phyloP scores from a whole-genome alignment of 64 coral and sea anemone genomes.

The Dendronephthya gigantea region DNA sequence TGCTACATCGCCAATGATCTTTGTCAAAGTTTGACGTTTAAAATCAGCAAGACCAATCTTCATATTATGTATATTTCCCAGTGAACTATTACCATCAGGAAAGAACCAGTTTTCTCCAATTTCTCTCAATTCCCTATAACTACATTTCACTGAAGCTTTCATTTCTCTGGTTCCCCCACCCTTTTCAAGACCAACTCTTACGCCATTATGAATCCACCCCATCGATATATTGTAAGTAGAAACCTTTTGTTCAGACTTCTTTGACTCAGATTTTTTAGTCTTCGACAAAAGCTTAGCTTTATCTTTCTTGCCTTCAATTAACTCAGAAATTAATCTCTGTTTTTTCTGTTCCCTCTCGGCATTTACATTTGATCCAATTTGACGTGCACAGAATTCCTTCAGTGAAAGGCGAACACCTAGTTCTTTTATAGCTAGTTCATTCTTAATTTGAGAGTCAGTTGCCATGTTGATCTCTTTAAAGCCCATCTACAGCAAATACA shows the following conservation, averaged over 20 bases:
- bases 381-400: background rate
- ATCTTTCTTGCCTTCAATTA: background rate
- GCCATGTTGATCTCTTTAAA: background rate
- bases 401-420: background rate
- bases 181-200: background rate
- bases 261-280: background rate
- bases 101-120: background rate
- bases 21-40: background rate
- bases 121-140: background rate
- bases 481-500: background rate
- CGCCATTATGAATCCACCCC: background rate
- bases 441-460: background rate
- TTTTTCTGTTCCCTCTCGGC: background rate
- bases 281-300: background rate
- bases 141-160: background rate
- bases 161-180: background rate
- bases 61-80: background rate
- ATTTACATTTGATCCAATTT: background rate
- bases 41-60: background rate
- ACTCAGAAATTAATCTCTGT: background rate
- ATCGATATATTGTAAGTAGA: background rate
- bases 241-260: background rate
- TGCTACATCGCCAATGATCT: background rate
- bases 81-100: background rate
- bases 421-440: background rate